Evolutionary conservation across 2,797 vertebrate species (phyloP), one percentile per base, ranked within the genome.

Genomic region (Scomberomorus guttatus): DNA sequence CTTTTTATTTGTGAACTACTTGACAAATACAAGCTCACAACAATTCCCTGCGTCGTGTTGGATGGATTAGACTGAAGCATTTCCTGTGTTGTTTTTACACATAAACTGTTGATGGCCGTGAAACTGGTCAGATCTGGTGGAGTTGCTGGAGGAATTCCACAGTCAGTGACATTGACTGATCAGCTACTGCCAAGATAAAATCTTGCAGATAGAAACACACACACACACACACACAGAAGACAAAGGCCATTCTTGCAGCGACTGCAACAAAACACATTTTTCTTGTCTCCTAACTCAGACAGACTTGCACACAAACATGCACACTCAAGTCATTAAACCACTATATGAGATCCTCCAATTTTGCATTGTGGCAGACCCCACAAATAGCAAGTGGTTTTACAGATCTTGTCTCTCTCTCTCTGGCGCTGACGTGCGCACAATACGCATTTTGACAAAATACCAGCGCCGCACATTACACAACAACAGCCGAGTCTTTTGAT

Each of bases 121-220:
- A 72, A 72, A 82, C 68, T 64, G 20, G 60, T 78, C 8, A 2
- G 46, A 70, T 69, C 44, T 42, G 32, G 52, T 56, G 37, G 61
- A 58, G 75, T 42, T 51, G 17, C 70, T 22, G 63, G 63, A 75
- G 66, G 80, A 85, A 85, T 87, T 81, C 78, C 72, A 42, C 39
- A 60, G 48, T 51, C 52, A 24, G 1, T 87, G 76, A 88, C 83
- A 75, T n/a, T 87, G 84, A 90, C 68, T 68, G 83, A 90, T 92
- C 82, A 73, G 42, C 83, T 50, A 13, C 52, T 80, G 81, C 76
- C 60, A 12, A 83, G 85, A 89, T 87, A 84, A 85, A 79, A 88
- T 86, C 87, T 83, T 29, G 44, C 24, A n/a, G 50, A 82, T 17
- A 65, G 14, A 72, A 44, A 44, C 67, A 25, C 64, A 48, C 32